phyloP scores from a whole-genome alignment of 2,797 vertebrate genomes.

The Acrossocheilus wenchowensis region DNA sequence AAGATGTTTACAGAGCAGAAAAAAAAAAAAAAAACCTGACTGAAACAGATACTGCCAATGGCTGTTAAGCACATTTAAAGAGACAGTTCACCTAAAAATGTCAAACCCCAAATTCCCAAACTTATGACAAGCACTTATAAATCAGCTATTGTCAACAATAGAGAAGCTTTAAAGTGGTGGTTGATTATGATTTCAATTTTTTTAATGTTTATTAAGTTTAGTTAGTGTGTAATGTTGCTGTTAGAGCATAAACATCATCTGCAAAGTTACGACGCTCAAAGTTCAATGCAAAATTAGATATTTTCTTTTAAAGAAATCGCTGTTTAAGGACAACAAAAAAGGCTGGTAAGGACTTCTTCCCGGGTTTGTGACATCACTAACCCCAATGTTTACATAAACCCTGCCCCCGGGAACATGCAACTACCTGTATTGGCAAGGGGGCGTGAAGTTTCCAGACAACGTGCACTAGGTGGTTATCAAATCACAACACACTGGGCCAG shows the following conservation, averaged over 20 bases:
- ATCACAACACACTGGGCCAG: too few species aligned
- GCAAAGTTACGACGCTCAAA: too few species aligned
- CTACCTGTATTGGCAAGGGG: too few species aligned
- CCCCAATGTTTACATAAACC: neutral
- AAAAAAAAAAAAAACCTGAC: neutral
- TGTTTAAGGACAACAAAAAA: neutral
- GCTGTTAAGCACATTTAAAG: constrained; percentile 14
- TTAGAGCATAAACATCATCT: too few species aligned
- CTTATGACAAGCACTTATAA: neutral
- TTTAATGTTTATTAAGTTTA: too few species aligned
- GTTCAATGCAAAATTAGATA: too few species aligned
- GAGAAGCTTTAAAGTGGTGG: neutral
- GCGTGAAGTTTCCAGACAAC: too few species aligned
- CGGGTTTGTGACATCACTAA: neutral
- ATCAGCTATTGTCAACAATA: neutral
- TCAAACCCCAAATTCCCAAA: neutral
- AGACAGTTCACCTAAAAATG: neutral
- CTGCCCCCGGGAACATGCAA: too few species aligned
- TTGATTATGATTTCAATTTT: too few species aligned
- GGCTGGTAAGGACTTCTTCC: neutral
- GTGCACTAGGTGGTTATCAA: too few species aligned
- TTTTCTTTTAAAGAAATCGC: too few species aligned
- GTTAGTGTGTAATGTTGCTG: too few species aligned
- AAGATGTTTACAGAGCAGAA: constrained; percentile 45
- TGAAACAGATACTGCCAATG: neutral